Base-by-base conservation (phyloP, 1,140 invertebrate species). In the Coptotermes formosanus region DNA sequence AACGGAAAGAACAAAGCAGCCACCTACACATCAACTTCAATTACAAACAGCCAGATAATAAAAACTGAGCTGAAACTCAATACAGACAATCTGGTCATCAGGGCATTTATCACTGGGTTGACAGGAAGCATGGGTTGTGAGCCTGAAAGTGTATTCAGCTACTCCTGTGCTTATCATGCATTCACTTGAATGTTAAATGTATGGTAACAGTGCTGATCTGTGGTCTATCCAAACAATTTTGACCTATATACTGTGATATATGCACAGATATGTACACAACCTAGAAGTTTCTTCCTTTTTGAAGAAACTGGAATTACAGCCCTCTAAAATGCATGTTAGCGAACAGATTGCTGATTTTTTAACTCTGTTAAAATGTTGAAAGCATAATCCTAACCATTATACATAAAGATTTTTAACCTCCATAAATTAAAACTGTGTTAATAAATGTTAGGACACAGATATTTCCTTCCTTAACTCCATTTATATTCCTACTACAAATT, bases 341-440 rank as follows among this genome's bases (percentile, higher is more conserved):
- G n/a, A 75, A 75, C 64, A 30, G 64, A 75, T 75, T 75, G 9
- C 11, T n/a, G 2, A 75, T 30, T 75, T 30, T 75, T 75, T 6
- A 75, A 8, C 14, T 14, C 25, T 75, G 4, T 75, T 75, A 75
- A 75, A 75, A 75, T 30, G n/a, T 75, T 75, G n/a, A 75, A 75
- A 30, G 64, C 64, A 75, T 75, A 75, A 75, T 25, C 64, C 25
- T 14, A 75, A 25, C 7, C 2, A 75, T 75, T 30, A 75, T 75
- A 64, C 64, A 75, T 30, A 75, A 75, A 75, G 64, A 75, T 75
- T 30, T 75, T 75, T 75, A 75, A 75, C 64, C 25, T 75, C 25
- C 64, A 30, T 75, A 75, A 25, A 75, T 30, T 75, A 75, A 75
- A 75, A n/a, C 64, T 75, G n/a, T 21, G 52, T 75, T 30, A 75